Base-by-base conservation (phyloP, 2,113 vertebrate species). In the Microcebus murinus region DNA sequence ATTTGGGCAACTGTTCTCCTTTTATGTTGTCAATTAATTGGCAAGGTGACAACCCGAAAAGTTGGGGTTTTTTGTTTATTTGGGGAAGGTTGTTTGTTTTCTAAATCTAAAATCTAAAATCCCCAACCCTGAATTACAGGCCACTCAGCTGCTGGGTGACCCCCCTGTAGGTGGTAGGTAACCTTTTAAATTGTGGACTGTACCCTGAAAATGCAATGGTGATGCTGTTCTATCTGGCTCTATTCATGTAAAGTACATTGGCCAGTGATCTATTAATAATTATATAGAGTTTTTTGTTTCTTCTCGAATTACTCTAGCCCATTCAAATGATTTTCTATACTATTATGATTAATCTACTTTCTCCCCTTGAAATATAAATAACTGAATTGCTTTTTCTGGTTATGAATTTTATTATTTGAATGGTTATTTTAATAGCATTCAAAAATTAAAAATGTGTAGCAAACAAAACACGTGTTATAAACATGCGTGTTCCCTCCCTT, bases 141-240 rank as follows among this genome's bases (percentile, higher is more conserved):
- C 11, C 36, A 20, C 3, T 20, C 21, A 18, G 39, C 31, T 13
- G 15, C 0, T 20, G 14, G 15, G 31, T 25, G 61, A 25, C 36
- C 15, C 73, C 18, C 3, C 0, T 11, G 2, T 39, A 17, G 74
- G 0, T 55, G 27, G 25, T 34, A 6, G 25, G 45, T 23, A 23
- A 39, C 48, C n/a, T 36, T 45, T 67, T 50, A 10, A 15, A 39
- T 42, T 6, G 52, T 39, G 25, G n/a, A 18, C 15, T 80, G 3
- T 31, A 27, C 55, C 63, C 48, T 3, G 12, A 39, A 34, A 67
- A 31, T 42, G 63, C 61, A 25, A 50, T 11, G 15, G 27, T 11
- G n/a, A n/a, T n/a, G 50, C 50, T 23, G 0, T 34, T 25, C 0
- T 27, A 9, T 68, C 48, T 25, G 63, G 8, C 48, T 18, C 18